A percentile compares a stretch with the other conserved stretches of the same genome.
Conservation (phyloP, 2,888 invertebrate species). For the Norana najaformis region DNA sequence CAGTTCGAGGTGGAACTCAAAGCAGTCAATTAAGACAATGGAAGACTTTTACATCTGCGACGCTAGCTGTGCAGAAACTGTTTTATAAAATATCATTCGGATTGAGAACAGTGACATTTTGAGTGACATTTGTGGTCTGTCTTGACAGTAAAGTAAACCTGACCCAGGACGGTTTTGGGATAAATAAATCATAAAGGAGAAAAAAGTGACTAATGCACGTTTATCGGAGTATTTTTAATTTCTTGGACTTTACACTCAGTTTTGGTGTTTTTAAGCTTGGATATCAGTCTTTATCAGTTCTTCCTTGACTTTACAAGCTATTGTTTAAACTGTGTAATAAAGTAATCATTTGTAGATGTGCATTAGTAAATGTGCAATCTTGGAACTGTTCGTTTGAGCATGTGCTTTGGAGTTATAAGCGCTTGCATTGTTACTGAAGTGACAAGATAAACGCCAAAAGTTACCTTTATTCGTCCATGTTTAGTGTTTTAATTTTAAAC, state of each 20-base stretch:
- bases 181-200: background rate
- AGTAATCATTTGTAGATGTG: background rate
- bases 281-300: background rate
- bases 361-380: background rate
- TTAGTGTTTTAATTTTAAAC: too few species aligned
- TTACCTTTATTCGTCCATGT: too few species aligned
- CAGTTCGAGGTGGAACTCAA: conserved; percentile 88
- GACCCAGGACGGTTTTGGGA: background rate
- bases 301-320: background rate
- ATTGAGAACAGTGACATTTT: background rate
- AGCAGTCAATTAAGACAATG: conserved; percentile 53
- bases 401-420: too few species aligned
- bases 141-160: background rate
- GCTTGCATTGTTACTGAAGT: too few species aligned
- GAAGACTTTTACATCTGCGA: background rate
- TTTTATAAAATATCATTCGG: background rate
- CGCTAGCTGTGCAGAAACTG: background rate
- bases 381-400: too few species aligned
- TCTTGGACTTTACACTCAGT: too few species aligned
- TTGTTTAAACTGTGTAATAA: conserved; percentile 2
- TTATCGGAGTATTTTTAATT: too few species aligned
- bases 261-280: too few species aligned
- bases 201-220: background rate
- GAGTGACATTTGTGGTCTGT: background rate
- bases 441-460: too few species aligned